phyloP scores from a whole-genome alignment of 2,888 invertebrate species.

The Oligia strigilis region DNA sequence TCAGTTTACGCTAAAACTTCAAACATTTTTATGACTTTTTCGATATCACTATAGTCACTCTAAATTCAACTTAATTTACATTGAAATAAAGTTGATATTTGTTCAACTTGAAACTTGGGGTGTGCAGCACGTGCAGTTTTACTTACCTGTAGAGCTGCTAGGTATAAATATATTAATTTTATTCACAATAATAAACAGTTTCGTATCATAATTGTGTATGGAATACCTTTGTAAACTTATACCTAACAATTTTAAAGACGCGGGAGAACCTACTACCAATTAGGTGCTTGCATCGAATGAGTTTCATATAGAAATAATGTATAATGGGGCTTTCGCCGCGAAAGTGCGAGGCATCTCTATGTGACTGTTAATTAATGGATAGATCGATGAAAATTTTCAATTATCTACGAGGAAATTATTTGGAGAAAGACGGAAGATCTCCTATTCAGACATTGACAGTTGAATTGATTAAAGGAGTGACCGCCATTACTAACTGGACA shows the following conservation, averaged over 20 bases:
- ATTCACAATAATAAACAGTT: neutral
- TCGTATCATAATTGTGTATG: neutral
- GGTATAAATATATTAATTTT: neutral
- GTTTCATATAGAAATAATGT: conserved; percentile 38
- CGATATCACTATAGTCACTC: too few relatives aligned
- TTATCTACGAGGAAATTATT: conserved; percentile 18
- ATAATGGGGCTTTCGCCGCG: conserved; percentile 20
- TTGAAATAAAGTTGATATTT: too few relatives aligned
- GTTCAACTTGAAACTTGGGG: too few relatives aligned
- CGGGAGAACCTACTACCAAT: neutral
- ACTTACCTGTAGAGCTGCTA: neutral
- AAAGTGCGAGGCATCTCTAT: conserved; percentile 20
- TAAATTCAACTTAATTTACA: too few relatives aligned
- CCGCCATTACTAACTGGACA: neutral
- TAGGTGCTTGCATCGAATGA: conserved; percentile 12
- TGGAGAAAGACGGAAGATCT: conserved; percentile 14
- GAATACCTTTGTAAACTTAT: conserved; percentile 2
- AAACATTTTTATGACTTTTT: too few relatives aligned
- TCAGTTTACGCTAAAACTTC: too few relatives aligned
- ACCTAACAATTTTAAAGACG: neutral
- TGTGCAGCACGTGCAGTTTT: too few relatives aligned
- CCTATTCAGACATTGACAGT: conserved; percentile 5
- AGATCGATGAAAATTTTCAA: neutral
- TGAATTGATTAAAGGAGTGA: neutral
- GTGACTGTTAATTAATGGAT: conserved; percentile 20